Percentiles rank a stretch among this genome's conserved stretches.
Conservation (phyloP, 2,113 vertebrate genomes). For the Trogon surrucura region DNA sequence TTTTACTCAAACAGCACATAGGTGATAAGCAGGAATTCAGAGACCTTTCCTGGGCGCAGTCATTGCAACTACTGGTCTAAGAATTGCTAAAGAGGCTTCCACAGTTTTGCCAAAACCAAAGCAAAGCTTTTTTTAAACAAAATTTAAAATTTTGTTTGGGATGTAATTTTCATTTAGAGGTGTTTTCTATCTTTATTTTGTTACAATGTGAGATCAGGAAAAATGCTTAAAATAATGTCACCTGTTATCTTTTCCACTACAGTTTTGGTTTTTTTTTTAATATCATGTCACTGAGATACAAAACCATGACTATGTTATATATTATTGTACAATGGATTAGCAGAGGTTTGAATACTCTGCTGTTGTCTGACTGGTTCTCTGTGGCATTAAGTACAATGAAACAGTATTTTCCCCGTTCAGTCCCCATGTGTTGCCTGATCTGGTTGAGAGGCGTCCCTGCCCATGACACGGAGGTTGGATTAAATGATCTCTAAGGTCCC, state of each 20-base stretch:
- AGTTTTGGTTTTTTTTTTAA: not conserved
- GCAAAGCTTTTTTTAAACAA: not conserved
- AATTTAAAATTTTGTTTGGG: not conserved
- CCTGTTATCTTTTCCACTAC: not conserved
- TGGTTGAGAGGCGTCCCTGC: no score
- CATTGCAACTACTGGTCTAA: not conserved
- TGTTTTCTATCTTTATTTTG: not conserved
- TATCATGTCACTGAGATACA: not conserved
- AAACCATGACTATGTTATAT: not conserved
- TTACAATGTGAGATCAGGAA: not conserved
- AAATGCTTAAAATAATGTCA: not conserved
- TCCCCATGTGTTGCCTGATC: no score
- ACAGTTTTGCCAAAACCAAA: not conserved
- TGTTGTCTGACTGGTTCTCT: not conserved
- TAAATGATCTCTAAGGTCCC: no score
- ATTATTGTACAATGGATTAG: not conserved
- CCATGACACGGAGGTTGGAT: no score
- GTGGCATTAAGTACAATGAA: not conserved
- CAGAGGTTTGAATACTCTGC: not conserved
- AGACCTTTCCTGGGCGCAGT: not conserved
- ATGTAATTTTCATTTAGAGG: not conserved
- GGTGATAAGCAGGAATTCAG: not conserved
- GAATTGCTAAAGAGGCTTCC: not conserved
- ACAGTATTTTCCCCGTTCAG: no score
- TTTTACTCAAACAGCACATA: not conserved